A percentile compares a stretch with the other conserved stretches of the same genome.
These are phyloP conservation scores for Polietes domitor DNA, from an alignment of 2,888 invertebrate genomes.

Conservation along the genomic window DNA sequence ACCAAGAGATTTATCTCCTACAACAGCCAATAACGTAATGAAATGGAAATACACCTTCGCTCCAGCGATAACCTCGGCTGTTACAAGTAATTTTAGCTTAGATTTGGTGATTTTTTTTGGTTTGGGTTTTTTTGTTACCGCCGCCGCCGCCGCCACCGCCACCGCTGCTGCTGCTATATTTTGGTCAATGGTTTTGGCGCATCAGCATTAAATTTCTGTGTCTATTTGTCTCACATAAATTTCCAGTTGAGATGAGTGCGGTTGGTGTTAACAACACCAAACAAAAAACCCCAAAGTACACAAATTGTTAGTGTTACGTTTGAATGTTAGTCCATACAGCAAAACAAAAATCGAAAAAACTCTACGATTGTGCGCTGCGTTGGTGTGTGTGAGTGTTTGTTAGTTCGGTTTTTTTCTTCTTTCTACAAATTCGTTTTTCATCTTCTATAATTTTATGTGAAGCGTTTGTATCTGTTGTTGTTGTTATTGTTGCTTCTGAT, in stretches of 20 bases:
- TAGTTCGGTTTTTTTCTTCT: conserved; percentile 53
- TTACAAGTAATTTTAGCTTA: conserved; percentile 14
- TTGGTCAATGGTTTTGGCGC: conserved; percentile 57
- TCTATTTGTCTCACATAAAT: conserved; percentile 53
- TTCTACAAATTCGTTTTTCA: conserved; percentile 58
- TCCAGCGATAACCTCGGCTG: neutral
- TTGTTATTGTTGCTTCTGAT: conserved; percentile 20
- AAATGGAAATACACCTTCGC: neutral
- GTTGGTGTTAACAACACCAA: conserved; percentile 45
- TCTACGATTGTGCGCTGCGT: neutral
- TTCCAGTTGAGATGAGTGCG: conserved; percentile 23
- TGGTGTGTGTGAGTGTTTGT: conserved; percentile 14
- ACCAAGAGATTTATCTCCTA: no score
- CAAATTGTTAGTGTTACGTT: neutral
- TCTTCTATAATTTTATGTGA: conserved; percentile 55
- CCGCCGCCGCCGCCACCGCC: conserved; percentile 1
- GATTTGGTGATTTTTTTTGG: conserved; percentile 3
- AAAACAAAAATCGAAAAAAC: conserved; percentile 23
- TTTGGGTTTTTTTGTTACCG: neutral
- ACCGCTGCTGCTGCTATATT: conserved; percentile 31
- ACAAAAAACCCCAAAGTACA: neutral
- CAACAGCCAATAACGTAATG: neutral
- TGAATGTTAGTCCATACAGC: conserved; percentile 5
- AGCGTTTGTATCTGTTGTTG: neutral
- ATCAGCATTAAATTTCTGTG: conserved; percentile 46